phyloP scores from a whole-genome alignment of 2,888 invertebrate species.

The Spilarctia lutea region DNA sequence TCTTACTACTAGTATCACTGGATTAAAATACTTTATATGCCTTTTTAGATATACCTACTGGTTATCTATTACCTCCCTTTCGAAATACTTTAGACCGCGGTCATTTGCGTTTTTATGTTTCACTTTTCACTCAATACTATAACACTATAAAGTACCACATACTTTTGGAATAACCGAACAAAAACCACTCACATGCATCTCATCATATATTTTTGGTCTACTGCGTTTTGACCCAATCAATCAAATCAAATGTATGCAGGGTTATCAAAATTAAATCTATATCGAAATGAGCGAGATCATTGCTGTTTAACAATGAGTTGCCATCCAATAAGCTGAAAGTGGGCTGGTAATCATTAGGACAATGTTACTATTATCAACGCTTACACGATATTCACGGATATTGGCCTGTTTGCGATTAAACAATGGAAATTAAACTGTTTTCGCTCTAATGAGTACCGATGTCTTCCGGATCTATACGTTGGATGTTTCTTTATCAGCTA shows the following conservation, averaged over 20 bases:
- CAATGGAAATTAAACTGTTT: constrained; percentile 79
- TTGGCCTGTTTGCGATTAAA: constrained; percentile 74
- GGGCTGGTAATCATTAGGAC: constrained; percentile 71
- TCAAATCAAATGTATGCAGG: constrained; percentile 39
- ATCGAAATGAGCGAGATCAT: constrained; percentile 53
- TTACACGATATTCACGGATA: constrained; percentile 70
- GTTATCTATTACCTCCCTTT: neutral
- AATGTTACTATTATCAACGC: constrained; percentile 75
- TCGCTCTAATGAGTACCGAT: constrained; percentile 73
- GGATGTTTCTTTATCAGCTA: constrained; percentile 35
- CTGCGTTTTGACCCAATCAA: constrained; percentile 37
- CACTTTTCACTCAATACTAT: too few relatives aligned
- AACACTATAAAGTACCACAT: neutral
- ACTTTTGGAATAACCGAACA: neutral
- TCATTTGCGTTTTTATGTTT: neutral
- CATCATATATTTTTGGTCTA: constrained; percentile 19
- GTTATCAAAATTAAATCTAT: constrained; percentile 53
- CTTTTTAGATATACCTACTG: neutral
- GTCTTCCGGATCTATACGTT: constrained; percentile 51
- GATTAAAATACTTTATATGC: neutral
- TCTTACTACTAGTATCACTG: too few relatives aligned
- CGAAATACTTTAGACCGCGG: neutral
- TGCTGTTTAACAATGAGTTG: constrained; percentile 48
- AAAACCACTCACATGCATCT: neutral
- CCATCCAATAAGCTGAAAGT: constrained; percentile 54